These are phyloP conservation scores for Plebejus melissa DNA, from an alignment of 2,888 invertebrate species.

Conservation along the genomic window DNA sequence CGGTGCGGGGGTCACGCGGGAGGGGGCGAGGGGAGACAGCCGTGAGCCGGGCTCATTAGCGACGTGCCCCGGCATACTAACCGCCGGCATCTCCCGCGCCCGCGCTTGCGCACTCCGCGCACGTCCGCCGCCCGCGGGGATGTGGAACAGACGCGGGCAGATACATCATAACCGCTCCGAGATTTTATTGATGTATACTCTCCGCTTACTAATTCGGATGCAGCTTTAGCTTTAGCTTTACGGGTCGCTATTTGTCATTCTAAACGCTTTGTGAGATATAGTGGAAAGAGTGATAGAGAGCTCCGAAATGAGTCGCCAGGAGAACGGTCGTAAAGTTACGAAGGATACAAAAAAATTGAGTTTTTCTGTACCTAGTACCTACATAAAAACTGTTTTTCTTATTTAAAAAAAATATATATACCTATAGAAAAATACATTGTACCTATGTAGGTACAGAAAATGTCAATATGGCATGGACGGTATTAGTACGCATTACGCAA, in stretches of 20 bases:
- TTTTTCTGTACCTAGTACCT: too few species aligned
- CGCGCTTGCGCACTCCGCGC: background rate
- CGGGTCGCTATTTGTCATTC: background rate
- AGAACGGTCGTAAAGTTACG: background rate
- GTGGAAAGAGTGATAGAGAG: background rate
- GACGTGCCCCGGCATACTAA: conserved; percentile 14
- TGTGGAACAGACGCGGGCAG: background rate
- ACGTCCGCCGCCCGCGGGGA: background rate
- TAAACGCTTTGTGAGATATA: background rate
- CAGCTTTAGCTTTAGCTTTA: background rate
- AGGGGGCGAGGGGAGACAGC: background rate
- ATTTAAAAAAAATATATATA: too few species aligned
- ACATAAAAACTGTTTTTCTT: too few species aligned
- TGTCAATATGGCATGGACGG: too few species aligned
- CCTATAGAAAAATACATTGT: too few species aligned
- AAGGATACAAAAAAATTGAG: background rate
- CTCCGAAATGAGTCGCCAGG: background rate
- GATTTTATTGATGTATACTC: conserved; percentile 6
- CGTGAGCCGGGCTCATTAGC: conserved; percentile 1
- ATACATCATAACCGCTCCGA: background rate
- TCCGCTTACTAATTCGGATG: background rate
- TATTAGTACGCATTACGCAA: too few species aligned
- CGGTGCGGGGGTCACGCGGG: background rate
- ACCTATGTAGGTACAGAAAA: too few species aligned
- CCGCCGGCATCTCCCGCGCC: background rate